Conservation (phyloP, 2,113 vertebrate species). For the Labrus mixtus region DNA sequence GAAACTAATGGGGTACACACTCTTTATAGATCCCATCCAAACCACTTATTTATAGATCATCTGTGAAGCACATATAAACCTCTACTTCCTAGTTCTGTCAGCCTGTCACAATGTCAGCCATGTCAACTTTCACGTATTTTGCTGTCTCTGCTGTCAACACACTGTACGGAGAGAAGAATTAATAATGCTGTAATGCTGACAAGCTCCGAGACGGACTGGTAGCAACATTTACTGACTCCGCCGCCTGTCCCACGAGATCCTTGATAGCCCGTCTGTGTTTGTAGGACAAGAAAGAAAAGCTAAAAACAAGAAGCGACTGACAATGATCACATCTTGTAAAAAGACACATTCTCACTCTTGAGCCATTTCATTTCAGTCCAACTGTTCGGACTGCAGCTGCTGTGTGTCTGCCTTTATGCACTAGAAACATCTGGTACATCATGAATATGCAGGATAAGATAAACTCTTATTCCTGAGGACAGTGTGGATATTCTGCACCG, state of each 20-base stretch:
- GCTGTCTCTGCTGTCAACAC: conserved; percentile 66
- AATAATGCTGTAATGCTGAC: conserved; percentile 65
- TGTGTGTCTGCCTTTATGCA: no score
- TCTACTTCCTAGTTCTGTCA: conserved; percentile 58
- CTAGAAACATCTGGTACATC: background rate
- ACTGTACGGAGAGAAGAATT: conserved; percentile 49
- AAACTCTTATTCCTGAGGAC: no score
- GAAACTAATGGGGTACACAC: conserved; percentile 61
- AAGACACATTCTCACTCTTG: background rate
- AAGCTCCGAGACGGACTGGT: conserved; percentile 50
- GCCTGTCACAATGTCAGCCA: conserved; percentile 63
- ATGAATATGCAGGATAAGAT: no score
- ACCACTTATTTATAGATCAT: conserved; percentile 72
- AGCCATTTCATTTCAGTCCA: background rate
- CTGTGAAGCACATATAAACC: conserved; percentile 53
- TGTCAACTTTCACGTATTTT: conserved; percentile 68
- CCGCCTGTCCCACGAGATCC: conserved; percentile 49
- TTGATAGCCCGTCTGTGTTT: conserved; percentile 9
- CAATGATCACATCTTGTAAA: conserved; percentile 17
- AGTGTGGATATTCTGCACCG: no score
- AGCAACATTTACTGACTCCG: conserved; percentile 39
- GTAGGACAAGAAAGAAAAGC: conserved; percentile 27
- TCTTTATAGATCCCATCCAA: conserved; percentile 63
- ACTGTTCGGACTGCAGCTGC: no score
- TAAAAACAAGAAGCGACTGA: conserved; percentile 23